phyloP scores from a whole-genome alignment of 1,140 invertebrate genomes.

The Papilio polyxenes region DNA sequence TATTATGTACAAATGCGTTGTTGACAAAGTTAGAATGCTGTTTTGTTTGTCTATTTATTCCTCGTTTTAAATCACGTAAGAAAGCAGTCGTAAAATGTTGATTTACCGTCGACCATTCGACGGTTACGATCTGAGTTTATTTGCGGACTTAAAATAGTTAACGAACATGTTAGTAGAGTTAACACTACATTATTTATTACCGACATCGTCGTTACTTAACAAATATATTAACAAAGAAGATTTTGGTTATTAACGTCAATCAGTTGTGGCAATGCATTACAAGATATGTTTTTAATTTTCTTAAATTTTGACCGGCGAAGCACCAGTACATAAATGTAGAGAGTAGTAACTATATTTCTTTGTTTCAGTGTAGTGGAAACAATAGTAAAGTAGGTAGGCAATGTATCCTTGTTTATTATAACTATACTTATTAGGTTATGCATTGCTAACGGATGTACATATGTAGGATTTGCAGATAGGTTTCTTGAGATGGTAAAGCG shows the following conservation, averaged over 20 bases:
- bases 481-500: background rate
- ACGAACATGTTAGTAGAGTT: background rate
- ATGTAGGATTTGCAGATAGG: background rate
- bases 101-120: slow-evolving; percentile 3
- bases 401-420: background rate
- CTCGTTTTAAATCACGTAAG: background rate
- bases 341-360: background rate
- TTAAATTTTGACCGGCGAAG: background rate
- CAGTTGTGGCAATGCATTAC: background rate
- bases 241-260: background rate
- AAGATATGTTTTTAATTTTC: background rate
- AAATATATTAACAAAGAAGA: background rate
- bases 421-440: background rate
- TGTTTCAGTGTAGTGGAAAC: background rate
- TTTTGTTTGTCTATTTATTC: background rate
- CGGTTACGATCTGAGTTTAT: background rate
- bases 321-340: background rate
- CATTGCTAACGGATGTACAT: background rate
- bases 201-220: background rate
- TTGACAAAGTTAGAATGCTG: background rate
- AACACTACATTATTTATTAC: background rate
- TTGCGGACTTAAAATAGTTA: background rate
- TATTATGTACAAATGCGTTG: slow-evolving; percentile 6
- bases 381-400: background rate
- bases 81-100: slow-evolving; percentile 15